A percentile compares a stretch with the other conserved stretches of the same genome.
Conservation (phyloP, 2,797 vertebrate genomes). For the Denticeps clupeoides region DNA sequence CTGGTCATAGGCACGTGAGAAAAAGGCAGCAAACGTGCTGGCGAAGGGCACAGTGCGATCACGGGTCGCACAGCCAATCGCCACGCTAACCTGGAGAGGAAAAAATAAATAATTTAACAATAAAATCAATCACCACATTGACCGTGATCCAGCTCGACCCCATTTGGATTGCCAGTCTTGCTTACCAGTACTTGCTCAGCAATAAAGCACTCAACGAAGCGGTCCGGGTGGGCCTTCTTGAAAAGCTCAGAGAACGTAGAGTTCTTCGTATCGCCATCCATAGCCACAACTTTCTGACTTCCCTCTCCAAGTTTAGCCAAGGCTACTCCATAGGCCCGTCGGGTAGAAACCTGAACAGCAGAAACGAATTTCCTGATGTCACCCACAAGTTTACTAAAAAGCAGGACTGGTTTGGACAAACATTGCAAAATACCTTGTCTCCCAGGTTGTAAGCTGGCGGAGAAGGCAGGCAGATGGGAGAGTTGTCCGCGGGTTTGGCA, state of each 20-base stretch:
- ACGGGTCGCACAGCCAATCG: conserved; percentile 70
- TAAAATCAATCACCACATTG: too few species aligned
- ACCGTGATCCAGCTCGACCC: too few species aligned
- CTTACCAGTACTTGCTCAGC: conserved; percentile 72
- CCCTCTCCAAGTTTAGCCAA: conserved; percentile 62
- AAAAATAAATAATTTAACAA: too few species aligned
- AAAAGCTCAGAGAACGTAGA: conserved; percentile 76
- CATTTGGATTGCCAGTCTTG: neutral
- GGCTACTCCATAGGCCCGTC: conserved; percentile 70
- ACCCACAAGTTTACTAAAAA: too few species aligned
- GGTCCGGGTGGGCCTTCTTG: conserved; percentile 70
- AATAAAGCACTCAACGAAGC: conserved; percentile 79
- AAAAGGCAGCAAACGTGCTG: conserved; percentile 75
- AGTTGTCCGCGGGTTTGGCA: conserved; percentile 41
- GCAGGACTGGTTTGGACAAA: too few species aligned
- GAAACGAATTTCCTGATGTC: too few species aligned
- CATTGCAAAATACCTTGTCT: conserved; percentile 57
- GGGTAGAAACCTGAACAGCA: conserved; percentile 71
- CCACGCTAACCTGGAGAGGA: conserved; percentile 68
- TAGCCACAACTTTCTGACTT: conserved; percentile 65
- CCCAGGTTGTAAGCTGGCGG: conserved; percentile 63
- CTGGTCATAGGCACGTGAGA: conserved; percentile 74
- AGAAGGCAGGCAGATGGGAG: conserved; percentile 45
- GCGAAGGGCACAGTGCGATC: conserved; percentile 68
- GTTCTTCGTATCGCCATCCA: conserved; percentile 78